A percentile compares a stretch with the other conserved stretches of the same genome.
Conservation (phyloP, 2,113 vertebrate genomes). For the Podiceps cristatus region DNA sequence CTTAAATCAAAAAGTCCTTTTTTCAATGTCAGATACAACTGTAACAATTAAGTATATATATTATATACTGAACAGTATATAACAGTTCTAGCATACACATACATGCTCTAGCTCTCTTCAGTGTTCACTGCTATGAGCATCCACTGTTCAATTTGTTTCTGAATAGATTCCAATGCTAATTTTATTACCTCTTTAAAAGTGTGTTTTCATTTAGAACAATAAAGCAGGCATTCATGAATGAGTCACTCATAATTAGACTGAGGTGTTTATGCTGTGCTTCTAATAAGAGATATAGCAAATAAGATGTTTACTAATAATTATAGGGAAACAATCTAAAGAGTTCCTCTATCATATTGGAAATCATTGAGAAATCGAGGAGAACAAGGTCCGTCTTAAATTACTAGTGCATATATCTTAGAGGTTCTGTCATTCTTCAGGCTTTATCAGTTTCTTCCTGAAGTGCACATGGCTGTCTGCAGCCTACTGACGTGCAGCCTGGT, state of each 20-base stretch:
- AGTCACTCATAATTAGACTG: neutral
- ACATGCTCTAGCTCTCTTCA: neutral
- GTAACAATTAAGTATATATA: neutral
- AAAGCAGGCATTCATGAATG: neutral
- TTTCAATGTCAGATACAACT: neutral
- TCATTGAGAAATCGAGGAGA: neutral
- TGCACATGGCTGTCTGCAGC: neutral
- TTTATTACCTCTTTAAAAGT: neutral
- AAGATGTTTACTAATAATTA: neutral
- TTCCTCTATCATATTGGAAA: neutral
- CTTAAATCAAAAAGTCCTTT: neutral
- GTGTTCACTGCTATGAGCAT: neutral
- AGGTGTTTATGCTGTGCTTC: neutral
- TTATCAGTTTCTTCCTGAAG: neutral
- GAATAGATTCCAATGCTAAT: neutral
- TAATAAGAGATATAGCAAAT: neutral
- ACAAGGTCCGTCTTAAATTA: neutral
- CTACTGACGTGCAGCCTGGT: neutral
- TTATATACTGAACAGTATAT: neutral
- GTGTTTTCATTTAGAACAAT: conserved; percentile 26
- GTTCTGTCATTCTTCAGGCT: neutral
- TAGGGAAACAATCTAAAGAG: neutral
- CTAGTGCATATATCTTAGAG: neutral
- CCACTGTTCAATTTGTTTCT: neutral
- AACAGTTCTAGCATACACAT: neutral